Percentiles rank a stretch among this genome's conserved stretches.
Evolutionary conservation across 1,140 invertebrate genomes (phyloP).

Genomic region (Leptopilina clavipes): DNA sequence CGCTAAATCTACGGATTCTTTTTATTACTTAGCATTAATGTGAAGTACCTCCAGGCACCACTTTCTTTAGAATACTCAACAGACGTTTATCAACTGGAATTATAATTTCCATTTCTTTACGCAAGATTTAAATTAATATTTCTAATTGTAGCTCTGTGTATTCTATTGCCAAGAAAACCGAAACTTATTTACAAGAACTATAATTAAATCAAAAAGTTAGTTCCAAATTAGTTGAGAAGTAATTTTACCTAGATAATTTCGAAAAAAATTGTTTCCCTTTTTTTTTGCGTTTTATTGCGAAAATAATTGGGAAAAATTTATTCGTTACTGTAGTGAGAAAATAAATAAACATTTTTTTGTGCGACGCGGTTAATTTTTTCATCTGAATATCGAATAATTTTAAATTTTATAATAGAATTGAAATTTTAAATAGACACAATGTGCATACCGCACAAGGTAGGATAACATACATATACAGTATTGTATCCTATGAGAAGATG

Average conservation of each 20-base stretch:
- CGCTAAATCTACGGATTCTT: not conserved
- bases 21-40: not conserved
- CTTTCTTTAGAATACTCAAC: not conserved
- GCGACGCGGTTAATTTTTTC: no score
- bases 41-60: not conserved
- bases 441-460: not conserved
- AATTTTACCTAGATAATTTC: no score
- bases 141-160: no score
- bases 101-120: not conserved
- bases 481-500: constrained; percentile 29
- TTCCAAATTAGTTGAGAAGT: no score
- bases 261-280: no score
- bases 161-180: no score
- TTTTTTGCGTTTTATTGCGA: no score
- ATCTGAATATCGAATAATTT: not conserved
- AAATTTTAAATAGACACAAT: not conserved
- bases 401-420: not conserved
- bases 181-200: no score
- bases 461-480: not conserved
- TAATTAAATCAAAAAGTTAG: no score
- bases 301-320: no score
- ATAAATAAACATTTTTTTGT: no score
- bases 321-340: no score
- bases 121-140: not conserved
- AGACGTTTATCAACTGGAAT: not conserved